Base-by-base conservation (phyloP, 1,140 invertebrate species). In the Ylistrum balloti region DNA sequence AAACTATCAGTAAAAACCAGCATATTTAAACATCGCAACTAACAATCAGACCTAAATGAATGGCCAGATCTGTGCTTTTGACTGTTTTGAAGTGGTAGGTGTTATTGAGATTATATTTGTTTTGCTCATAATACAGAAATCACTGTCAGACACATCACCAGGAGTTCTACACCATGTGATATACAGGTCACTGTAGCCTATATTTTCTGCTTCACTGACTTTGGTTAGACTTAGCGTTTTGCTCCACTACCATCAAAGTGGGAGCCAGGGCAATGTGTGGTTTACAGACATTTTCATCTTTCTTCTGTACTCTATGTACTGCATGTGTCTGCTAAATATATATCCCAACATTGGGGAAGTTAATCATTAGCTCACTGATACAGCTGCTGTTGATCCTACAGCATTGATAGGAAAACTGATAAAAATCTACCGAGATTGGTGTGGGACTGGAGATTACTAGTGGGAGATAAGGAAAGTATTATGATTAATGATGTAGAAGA, bases 301-400 rank as follows among this genome's bases (percentile, higher is more conserved):
- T 48, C 45, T 48, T 20, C 45, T 48, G 45, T 20, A 48, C 45
- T 20, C 22, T n/a, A n/a, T n/a, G n/a, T n/a, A n/a, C n/a, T n/a
- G n/a, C n/a, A n/a, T n/a, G n/a, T 74, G 11, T 74, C 56, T 74
- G 56, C 56, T 74, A 74, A n/a, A 74, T 74, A 38, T 38, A 38
- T 38, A 74, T n/a, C 56, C 22, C 9, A 20, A 10, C 45, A 17
- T 10, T 48, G 45, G 22, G 11, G 45, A 38, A 38, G 35, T n/a
- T n/a, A n/a, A n/a, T 74, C 56, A 74, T 74, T 74, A 74, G 17
- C 56, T 28, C 56, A 28, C 56, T 28, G 56, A 74, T 74, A 74
- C 5, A 74, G 22, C 20, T 74, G 22, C 28, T 9, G 56, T 5
- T 74, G 22, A 74, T 74, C 22, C 56, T 74, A n/a, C 17, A 74